Base-by-base conservation (phyloP, 2,888 invertebrate genomes). In the Diogma glabrata region DNA sequence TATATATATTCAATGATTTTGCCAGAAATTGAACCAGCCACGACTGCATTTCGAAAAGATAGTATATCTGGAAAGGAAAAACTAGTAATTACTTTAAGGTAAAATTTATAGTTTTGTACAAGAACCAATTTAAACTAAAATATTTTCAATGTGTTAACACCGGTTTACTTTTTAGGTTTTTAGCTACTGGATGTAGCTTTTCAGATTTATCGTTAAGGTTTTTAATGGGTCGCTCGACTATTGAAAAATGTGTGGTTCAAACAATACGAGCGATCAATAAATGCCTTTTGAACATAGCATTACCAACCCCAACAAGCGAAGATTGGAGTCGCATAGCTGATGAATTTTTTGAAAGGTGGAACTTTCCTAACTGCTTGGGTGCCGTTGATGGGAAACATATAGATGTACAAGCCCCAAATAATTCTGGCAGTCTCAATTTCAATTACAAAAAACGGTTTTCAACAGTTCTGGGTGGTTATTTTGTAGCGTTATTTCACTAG, bases 331-430 rank as follows among this genome's bases (percentile, higher is more conserved):
- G 19, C 4, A 40, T 19, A n/a, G n/a, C 40, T 4, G 20, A 19
- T n/a, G 40, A 40, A 8, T 40, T 40, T 40, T 19, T 12, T 40
- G n/a, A 4, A 19, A 40, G 40, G 9, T 40, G 19, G 17, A 19
- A 40, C 20, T 40, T 40, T 19, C 40, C 40, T 6, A 40, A 40
- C 20, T 40, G 40, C 20, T 40, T 40, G 40, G 40, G 19, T 40
- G 40, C 19, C n/a, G 19, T 40, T 40, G 40, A 19, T 40, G 40
- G 40, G 19, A 40, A 19, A 12, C 19, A 40, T n/a, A 40, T 40
- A 7, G 40, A 19, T 8, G 20, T 20, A 4, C 20, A 19, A 19
- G 19, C 40, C n/a, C 40, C 40, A 17, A 40, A 40, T n/a, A 40
- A 40, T 40, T 40, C 19, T 9, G 40, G 40, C 4, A 40, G 19